Base-by-base conservation (phyloP, 2,888 invertebrate species). In the Neuroscelio doddi region DNA sequence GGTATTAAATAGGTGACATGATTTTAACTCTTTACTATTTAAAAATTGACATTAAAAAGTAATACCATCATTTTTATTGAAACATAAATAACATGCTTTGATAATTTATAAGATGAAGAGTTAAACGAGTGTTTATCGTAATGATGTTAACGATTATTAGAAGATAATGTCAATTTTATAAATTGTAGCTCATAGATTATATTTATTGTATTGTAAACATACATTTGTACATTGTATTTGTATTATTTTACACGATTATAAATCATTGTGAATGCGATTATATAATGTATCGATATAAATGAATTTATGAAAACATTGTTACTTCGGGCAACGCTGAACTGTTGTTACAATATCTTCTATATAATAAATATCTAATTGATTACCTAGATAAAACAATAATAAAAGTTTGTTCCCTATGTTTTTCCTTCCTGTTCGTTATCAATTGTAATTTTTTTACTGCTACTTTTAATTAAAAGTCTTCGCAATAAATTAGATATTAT, bases 311-410 rank as follows among this genome's bases (percentile, higher is more conserved):
- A 17, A 55, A 68, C 69, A 69, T 71, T 76, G 75, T 78, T 79
- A 75, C 58, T 65, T 70, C 64, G 68, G 71, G 57, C 65, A 68
- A 73, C 72, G 72, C 70, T 75, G 75, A 76, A 75, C 72, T 73
- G 67, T 76, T 80, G 78, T 79, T 78, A 71, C n/a, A 75, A 61
- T 70, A 64, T 71, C 73, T 68, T 68, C 71, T 38, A 73, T 64
- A 74, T 70, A 78, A 76, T 78, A 79, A 78, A 78, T 68, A 70
- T 67, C 71, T 72, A 50, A 70, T 72, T 72, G 62, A 64, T 68
- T 53, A 62, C 45, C 26, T 29, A 17, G 21, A 27, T 47, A 30
- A 26, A 26, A 26, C 26, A 26, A 26, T 5, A 5, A 5, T 26
- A 26, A 26, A 8, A 8, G 26, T 26, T n/a, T n/a, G n/a, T n/a